phyloP scores from a whole-genome alignment of 1,140 invertebrate genomes.

The Chlorops oryzae region DNA sequence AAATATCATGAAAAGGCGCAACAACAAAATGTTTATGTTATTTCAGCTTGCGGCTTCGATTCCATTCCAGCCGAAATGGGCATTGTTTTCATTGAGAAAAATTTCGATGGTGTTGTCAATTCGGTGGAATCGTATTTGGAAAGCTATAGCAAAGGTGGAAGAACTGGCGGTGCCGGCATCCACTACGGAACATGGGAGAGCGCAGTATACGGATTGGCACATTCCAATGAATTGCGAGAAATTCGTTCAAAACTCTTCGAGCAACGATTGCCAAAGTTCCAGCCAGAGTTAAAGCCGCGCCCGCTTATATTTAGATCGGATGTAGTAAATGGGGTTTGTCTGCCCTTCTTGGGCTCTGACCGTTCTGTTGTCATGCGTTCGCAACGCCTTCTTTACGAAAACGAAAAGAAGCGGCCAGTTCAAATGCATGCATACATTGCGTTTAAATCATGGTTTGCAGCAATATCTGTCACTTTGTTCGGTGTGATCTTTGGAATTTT shows the following conservation, averaged over 20 bases:
- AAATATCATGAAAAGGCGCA: constrained; percentile 71
- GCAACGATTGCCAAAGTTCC: constrained; percentile 56
- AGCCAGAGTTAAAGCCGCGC: constrained; percentile 55
- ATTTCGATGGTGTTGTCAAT: constrained; percentile 71
- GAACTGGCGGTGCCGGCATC: constrained; percentile 37
- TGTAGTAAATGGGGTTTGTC: constrained; percentile 54
- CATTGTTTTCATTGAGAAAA: constrained; percentile 62
- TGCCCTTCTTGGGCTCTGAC: constrained; percentile 76
- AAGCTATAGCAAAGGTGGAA: constrained; percentile 34
- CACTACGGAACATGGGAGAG: constrained; percentile 82
- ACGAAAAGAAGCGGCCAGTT: constrained; percentile 63
- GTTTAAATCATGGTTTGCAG: constrained; percentile 42
- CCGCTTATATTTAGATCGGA: constrained; percentile 57
- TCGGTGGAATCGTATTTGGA: constrained; percentile 68
- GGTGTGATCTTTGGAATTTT: constrained; percentile 61
- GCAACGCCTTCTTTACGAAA: constrained; percentile 66
- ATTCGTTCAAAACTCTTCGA: constrained; percentile 63
- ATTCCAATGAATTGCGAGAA: constrained; percentile 56
- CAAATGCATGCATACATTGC: constrained; percentile 62
- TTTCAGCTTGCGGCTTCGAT: constrained; percentile 89
- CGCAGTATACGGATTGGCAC: constrained; percentile 64
- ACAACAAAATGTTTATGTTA: constrained; percentile 70
- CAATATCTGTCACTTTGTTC: constrained; percentile 51
- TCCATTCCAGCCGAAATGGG: constrained; percentile 84
- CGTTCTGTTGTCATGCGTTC: constrained; percentile 69